Conservation (phyloP, 2,888 invertebrate genomes). For the Lasioglossum vierecki region DNA sequence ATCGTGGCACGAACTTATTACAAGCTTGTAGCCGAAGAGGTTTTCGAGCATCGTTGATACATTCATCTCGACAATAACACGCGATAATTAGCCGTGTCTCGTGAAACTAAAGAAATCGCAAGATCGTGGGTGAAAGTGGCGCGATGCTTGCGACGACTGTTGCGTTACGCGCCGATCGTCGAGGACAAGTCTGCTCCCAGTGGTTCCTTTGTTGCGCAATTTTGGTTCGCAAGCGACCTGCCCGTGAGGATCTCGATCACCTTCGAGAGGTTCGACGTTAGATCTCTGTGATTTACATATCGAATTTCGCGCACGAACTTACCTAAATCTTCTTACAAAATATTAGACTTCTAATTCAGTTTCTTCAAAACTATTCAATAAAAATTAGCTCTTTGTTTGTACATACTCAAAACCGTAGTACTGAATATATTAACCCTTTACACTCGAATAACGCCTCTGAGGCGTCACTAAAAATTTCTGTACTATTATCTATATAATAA, state of each 20-base stretch:
- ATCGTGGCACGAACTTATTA: not conserved
- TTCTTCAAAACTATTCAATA: too few relatives aligned
- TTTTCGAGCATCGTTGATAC: not conserved
- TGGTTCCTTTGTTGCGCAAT: slow-evolving; percentile 44
- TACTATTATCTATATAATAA: too few relatives aligned
- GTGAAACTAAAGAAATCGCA: slow-evolving; percentile 52
- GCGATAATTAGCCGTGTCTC: slow-evolving; percentile 42
- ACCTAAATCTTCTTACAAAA: too few relatives aligned
- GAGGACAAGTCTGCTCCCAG: slow-evolving; percentile 35
- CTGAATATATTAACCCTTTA: too few relatives aligned
- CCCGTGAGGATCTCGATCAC: slow-evolving; percentile 20
- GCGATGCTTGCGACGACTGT: slow-evolving; percentile 37
- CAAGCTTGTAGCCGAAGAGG: not conserved
- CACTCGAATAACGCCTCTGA: too few relatives aligned
- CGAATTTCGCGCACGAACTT: too few relatives aligned
- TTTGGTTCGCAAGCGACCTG: not conserved
- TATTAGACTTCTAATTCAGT: too few relatives aligned
- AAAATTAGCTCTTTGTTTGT: too few relatives aligned
- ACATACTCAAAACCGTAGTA: too few relatives aligned
- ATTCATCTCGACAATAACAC: not conserved
- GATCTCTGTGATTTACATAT: not conserved
- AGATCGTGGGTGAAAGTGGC: slow-evolving; percentile 52
- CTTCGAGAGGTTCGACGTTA: slow-evolving; percentile 8
- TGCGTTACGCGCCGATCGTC: slow-evolving; percentile 30
- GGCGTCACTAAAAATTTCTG: too few relatives aligned